Conservation (phyloP, 2,113 vertebrate species). For the Choloepus hoffmanni region DNA sequence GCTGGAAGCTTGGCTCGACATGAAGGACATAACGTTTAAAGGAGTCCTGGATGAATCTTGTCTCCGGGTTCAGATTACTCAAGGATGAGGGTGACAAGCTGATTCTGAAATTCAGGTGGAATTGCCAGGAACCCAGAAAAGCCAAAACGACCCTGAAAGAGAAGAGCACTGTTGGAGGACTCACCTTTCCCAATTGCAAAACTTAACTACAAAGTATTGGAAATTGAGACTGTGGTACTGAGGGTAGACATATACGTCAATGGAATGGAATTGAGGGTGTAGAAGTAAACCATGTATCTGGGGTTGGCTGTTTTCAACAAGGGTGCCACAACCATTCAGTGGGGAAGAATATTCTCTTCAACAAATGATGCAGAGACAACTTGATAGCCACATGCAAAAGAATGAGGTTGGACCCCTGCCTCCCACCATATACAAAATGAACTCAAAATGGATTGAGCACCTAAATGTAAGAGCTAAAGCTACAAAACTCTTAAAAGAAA, state of each 20-base stretch:
- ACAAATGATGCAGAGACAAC: background rate
- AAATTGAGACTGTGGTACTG: too few relatives aligned
- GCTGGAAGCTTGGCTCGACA: background rate
- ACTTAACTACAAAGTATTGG: background rate
- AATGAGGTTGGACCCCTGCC: background rate
- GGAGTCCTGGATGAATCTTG: background rate
- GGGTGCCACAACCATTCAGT: background rate
- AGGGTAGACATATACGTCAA: accelerated
- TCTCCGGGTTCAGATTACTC: background rate
- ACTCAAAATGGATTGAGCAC: background rate
- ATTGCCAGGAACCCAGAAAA: background rate
- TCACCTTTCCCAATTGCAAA: background rate
- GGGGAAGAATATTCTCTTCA: background rate
- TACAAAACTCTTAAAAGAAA: background rate
- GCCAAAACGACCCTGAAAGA: background rate
- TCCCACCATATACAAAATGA: background rate
- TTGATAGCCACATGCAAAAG: background rate
- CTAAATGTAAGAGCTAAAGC: background rate
- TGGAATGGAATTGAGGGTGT: background rate
- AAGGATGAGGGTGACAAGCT: background rate
- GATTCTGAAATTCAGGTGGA: accelerated
- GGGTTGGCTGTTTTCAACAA: background rate
- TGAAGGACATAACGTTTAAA: background rate
- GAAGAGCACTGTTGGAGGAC: background rate
- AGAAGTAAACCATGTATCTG: background rate